These are phyloP conservation scores for Enchytraeus crypticus DNA, from an alignment of 2,888 invertebrate genomes.

Conservation along the genomic window DNA sequence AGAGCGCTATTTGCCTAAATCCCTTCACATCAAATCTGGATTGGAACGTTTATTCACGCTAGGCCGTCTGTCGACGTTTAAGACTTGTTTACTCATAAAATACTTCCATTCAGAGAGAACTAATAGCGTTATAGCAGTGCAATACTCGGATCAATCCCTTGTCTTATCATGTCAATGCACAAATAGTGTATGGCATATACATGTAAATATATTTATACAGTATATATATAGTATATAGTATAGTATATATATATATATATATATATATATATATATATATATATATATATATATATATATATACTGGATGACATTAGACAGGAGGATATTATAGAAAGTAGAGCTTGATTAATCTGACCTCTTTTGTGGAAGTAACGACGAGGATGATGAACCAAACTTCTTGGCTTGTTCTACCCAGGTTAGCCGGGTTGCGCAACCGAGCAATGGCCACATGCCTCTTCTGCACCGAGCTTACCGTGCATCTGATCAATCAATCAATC, in stretches of 20 bases:
- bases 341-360: conserved; percentile 24
- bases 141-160: too few relatives aligned
- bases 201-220: too few relatives aligned
- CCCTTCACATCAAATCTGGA: too few relatives aligned
- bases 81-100: too few relatives aligned
- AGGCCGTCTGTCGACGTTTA: too few relatives aligned
- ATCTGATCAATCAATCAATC: conserved; percentile 34
- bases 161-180: too few relatives aligned
- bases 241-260: neutral
- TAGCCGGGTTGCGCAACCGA: conserved; percentile 54
- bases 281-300: neutral
- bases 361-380: conserved; percentile 55
- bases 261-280: neutral
- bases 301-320: neutral
- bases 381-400: conserved; percentile 56
- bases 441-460: conserved; percentile 56
- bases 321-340: neutral
- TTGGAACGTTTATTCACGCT: too few relatives aligned
- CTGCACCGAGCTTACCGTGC: conserved; percentile 48
- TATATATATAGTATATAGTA: too few relatives aligned
- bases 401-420: conserved; percentile 56
- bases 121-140: too few relatives aligned
- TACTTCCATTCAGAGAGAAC: too few relatives aligned
- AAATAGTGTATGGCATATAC: too few relatives aligned
- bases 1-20: too few relatives aligned